Evolutionary conservation across 1,140 invertebrate genomes (phyloP).

Genomic region (Drosophila hydei): DNA sequence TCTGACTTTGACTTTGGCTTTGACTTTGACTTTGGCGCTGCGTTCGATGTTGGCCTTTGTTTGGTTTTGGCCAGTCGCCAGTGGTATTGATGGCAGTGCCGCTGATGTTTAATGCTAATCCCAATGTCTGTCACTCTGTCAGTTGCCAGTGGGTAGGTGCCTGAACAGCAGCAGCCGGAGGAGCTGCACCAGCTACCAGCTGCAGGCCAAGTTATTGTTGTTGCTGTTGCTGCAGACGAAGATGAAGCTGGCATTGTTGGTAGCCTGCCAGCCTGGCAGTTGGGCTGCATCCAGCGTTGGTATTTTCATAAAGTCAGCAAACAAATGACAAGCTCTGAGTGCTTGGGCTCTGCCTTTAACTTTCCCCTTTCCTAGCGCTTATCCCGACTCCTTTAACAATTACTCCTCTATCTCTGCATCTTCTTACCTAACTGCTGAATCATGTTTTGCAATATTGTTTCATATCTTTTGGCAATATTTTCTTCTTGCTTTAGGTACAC

Average conservation of each 20-base stretch:
- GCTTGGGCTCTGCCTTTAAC: constrained; percentile 33
- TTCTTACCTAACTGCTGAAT: neutral
- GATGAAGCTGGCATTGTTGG: constrained; percentile 69
- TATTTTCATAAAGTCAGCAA: constrained; percentile 71
- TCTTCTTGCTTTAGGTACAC: too few species aligned
- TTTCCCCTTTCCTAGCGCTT: neutral
- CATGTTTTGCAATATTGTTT: neutral
- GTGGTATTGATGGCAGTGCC: constrained; percentile 35
- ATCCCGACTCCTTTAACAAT: neutral
- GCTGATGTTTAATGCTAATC: constrained; percentile 72
- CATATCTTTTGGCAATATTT: too few species aligned
- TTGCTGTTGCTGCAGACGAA: constrained; percentile 47
- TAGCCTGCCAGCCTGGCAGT: constrained; percentile 22
- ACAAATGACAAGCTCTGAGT: constrained; percentile 71
- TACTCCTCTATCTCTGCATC: neutral
- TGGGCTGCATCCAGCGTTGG: constrained; percentile 2
- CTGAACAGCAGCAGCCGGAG: constrained; percentile 1
- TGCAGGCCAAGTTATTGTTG: constrained; percentile 51
- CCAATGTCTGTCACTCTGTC: constrained; percentile 66
- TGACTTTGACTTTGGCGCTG: constrained; percentile 17
- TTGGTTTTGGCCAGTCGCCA: constrained; percentile 40
- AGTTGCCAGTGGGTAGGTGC: constrained; percentile 15
- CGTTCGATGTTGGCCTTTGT: constrained; percentile 27
- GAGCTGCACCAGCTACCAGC: constrained; percentile 8
- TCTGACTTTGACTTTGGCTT: constrained; percentile 19